These are phyloP conservation scores for Mustela nigripes DNA, from an alignment of 2,113 vertebrate genomes.

Conservation along the genomic window DNA sequence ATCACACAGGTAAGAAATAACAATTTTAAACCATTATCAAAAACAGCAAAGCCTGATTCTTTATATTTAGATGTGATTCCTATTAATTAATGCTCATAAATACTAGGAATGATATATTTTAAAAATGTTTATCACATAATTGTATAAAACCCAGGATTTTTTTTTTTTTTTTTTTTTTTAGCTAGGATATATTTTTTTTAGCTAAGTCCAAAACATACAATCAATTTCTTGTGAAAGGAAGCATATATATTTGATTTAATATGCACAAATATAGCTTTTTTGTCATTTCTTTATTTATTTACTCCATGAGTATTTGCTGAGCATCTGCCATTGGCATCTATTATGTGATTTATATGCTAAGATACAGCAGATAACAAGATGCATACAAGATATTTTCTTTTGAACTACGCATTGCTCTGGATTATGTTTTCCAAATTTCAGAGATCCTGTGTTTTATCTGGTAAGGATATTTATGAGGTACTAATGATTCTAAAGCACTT, in stretches of 20 bases:
- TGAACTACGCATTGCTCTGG: background rate
- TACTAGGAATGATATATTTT: background rate
- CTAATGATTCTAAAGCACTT: conserved; percentile 14
- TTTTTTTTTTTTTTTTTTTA: background rate
- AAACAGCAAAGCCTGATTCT: background rate
- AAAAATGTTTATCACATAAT: background rate
- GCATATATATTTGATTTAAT: background rate
- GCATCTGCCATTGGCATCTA: background rate
- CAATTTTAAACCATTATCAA: background rate
- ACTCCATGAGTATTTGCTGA: background rate
- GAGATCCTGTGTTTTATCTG: background rate
- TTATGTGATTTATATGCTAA: background rate
- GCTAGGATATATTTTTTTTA: background rate
- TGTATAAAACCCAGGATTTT: background rate
- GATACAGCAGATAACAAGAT: background rate
- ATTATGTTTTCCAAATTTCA: conserved; percentile 14
- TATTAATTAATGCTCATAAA: background rate
- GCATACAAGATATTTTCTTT: background rate
- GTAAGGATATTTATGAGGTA: background rate
- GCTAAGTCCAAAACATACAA: background rate
- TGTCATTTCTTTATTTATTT: background rate
- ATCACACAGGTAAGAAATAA: background rate
- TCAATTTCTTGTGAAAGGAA: background rate
- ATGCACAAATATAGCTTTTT: background rate
- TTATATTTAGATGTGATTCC: background rate